A percentile compares a stretch with the other conserved stretches of the same genome.
These are phyloP conservation scores for Ranitomeya imitator DNA, from an alignment of 2,113 vertebrate genomes.

Conservation along the genomic window DNA sequence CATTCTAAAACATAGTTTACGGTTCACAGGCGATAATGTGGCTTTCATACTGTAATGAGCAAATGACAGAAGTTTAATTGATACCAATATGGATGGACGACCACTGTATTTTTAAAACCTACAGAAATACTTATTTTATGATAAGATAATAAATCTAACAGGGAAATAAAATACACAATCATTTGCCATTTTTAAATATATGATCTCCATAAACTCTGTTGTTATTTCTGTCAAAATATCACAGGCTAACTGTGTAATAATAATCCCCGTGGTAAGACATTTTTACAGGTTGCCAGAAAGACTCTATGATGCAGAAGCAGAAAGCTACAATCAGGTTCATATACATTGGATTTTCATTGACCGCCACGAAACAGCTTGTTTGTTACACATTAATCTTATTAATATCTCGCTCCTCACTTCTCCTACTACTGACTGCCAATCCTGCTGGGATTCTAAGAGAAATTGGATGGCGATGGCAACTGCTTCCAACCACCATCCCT, in stretches of 20 bases:
- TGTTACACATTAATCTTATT: background rate
- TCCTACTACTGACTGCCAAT: too few species aligned
- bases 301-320: background rate
- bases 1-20: slow-evolving; percentile 82
- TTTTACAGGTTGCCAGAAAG: slow-evolving; percentile 39
- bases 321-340: background rate
- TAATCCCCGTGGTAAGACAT: slow-evolving; percentile 16
- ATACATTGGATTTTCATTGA: slow-evolving; percentile 28
- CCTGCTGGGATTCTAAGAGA: too few species aligned
- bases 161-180: slow-evolving; percentile 39
- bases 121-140: slow-evolving; percentile 49
- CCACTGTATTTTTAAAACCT: slow-evolving; percentile 35
- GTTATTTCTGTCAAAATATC: slow-evolving; percentile 41
- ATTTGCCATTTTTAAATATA: slow-evolving; percentile 43
- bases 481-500: too few species aligned
- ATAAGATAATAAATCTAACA: slow-evolving; percentile 44
- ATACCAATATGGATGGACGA: slow-evolving; percentile 56
- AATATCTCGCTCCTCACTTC: background rate
- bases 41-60: slow-evolving; percentile 81
- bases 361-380: background rate
- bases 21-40: slow-evolving; percentile 84
- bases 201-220: slow-evolving; percentile 33
- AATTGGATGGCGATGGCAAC: too few species aligned
- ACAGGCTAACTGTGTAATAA: slow-evolving; percentile 18
- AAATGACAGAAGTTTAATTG: slow-evolving; percentile 72